Base-by-base conservation (phyloP, 2,888 invertebrate genomes). In the Epinotia demarniana region DNA sequence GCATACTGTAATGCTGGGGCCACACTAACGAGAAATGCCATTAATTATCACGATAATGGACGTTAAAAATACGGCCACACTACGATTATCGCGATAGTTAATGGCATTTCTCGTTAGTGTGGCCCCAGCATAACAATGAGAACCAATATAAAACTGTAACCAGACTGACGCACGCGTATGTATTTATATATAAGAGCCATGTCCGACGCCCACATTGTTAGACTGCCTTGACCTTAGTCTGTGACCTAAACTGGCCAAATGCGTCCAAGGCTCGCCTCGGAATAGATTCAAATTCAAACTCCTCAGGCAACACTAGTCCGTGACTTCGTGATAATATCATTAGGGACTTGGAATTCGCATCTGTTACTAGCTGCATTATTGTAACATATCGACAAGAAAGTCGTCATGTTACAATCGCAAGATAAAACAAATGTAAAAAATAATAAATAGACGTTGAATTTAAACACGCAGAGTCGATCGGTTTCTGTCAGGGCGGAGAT, bases 171-270 rank as follows among this genome's bases (percentile, higher is more conserved):
- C 23, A 18, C 18, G 11, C 16, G 61, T n/a, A 39, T 3, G 9
- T n/a, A 61, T 3, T 3, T 9, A 33, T 11, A 39, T n/a, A 39
- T 23, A 2, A 9, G 16, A 19, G 12, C 18, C 62, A 62, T 62
- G 3, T 33, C 13, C 19, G 19, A 4, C 43, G 62, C 63, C 46
- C 43, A 63, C 46, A 63, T 46, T 19, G 46, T 46, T 13, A n/a
- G 43, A 19, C 63, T 63, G 63, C 46, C 61, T 62, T 62, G 62
- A 62, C 43, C 43, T 62, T 13, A 16, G 43, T 43, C 39, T 43
- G 62, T 62, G 62, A 61, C 62, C 43, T n/a, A 43, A 19, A 43
- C n/a, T 39, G 39, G 3, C 8, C 23, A 27, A 23, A 23, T 0
- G 16, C 60, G 63, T 13, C 11, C 43, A 63, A 63, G 43, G 62